These are phyloP conservation scores for Caenorhabditis afra DNA, from an alignment of 2,888 invertebrate species.

Conservation along the genomic window DNA sequence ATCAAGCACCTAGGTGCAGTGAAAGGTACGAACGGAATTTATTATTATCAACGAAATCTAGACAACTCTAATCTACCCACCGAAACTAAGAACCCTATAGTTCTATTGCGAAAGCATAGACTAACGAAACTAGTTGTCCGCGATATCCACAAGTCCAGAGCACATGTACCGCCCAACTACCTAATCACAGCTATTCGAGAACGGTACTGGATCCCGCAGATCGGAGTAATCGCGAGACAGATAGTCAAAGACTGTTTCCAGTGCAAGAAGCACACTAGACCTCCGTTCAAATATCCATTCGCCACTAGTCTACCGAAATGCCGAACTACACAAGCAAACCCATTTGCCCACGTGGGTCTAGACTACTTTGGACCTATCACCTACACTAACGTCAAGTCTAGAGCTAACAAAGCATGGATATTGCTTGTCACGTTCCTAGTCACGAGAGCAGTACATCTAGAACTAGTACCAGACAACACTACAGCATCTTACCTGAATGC, in stretches of 20 bases:
- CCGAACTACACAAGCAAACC: conserved; percentile 64
- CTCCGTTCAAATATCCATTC: background rate
- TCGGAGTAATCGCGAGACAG: background rate
- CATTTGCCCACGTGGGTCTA: conserved; percentile 78
- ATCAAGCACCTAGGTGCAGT: background rate
- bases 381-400: conserved; percentile 61
- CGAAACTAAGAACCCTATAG: conserved; percentile 62
- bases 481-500: conserved; percentile 66
- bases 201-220: background rate
- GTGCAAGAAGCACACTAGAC: background rate
- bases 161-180: background rate
- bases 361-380: conserved; percentile 81
- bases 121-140: background rate
- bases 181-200: background rate
- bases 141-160: conserved; percentile 8
- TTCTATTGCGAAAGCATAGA: conserved; percentile 71
- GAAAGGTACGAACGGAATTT: too few relatives aligned
- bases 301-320: conserved; percentile 72
- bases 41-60: too few relatives aligned
- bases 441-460: conserved; percentile 81
- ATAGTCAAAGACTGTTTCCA: background rate
- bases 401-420: conserved; percentile 77
- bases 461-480: conserved; percentile 77
- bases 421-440: conserved; percentile 81
- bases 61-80: background rate